Percentiles rank a stretch among this genome's conserved stretches.
Evolutionary conservation across 2,888 invertebrate genomes (phyloP).

Genomic region (Phlogophora meticulosa): DNA sequence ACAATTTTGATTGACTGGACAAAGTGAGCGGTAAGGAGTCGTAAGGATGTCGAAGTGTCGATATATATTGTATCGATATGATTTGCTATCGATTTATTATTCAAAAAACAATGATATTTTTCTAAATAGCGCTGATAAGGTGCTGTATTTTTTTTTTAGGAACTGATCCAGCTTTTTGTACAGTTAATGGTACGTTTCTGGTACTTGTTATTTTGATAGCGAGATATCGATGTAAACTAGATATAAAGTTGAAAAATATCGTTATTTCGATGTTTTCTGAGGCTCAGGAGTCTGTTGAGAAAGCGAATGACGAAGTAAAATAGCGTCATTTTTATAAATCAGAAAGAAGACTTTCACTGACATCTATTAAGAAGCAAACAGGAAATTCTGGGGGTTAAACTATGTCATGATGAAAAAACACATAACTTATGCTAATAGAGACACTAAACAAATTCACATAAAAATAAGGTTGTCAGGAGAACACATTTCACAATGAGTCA

Average conservation of each 20-base stretch:
- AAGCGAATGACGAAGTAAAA: slow-evolving; percentile 2
- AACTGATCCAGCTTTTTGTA: no score
- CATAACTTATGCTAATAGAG: slow-evolving; percentile 35
- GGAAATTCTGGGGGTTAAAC: neutral
- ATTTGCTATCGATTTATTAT: no score
- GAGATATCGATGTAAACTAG: no score
- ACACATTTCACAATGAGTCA: slow-evolving; percentile 51
- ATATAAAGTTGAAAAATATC: no score
- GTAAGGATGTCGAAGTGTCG: no score
- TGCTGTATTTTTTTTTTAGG: no score
- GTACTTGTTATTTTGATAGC: no score
- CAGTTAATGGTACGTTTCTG: no score
- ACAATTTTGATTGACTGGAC: slow-evolving; percentile 39
- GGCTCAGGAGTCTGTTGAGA: slow-evolving; percentile 18
- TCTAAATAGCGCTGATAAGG: no score
- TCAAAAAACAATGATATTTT: no score
- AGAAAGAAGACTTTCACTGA: neutral
- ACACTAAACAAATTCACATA: slow-evolving; percentile 34
- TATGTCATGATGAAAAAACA: slow-evolving; percentile 5
- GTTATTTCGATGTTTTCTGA: no score
- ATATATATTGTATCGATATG: no score
- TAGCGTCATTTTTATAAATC: neutral
- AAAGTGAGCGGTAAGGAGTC: slow-evolving; percentile 9
- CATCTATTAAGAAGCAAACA: slow-evolving; percentile 7
- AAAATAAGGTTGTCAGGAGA: slow-evolving; percentile 42